A percentile compares a stretch with the other conserved stretches of the same genome.
Conservation (phyloP, 2,888 invertebrate species). For the Pachliopta kotzebuea region DNA sequence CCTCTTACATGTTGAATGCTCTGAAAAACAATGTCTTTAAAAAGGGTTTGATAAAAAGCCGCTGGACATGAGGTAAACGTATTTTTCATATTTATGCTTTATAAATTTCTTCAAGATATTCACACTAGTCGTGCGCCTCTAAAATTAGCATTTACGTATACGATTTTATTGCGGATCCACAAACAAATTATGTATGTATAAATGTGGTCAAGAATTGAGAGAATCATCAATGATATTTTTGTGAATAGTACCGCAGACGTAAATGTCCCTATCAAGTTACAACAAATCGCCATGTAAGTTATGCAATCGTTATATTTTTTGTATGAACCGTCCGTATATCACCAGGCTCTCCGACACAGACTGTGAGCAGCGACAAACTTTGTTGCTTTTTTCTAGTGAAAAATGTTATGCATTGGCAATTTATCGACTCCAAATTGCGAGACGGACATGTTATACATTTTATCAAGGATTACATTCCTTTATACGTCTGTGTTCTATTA, state of each 20-base stretch:
- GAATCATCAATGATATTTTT: neutral
- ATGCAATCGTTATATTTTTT: constrained; percentile 12
- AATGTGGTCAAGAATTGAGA: too few relatives aligned
- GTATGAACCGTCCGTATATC: constrained; percentile 8
- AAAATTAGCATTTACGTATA: too few relatives aligned
- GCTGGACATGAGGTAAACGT: neutral
- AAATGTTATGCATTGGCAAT: constrained; percentile 15
- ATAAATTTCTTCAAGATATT: too few relatives aligned
- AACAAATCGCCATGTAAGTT: constrained; percentile 12
- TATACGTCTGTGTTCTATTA: neutral
- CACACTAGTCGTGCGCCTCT: too few relatives aligned
- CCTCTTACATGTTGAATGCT: neutral
- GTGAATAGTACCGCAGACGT: neutral
- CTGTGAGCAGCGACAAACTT: constrained; percentile 18
- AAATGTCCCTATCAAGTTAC: constrained; percentile 1
- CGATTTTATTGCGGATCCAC: too few relatives aligned
- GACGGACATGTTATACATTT: neutral
- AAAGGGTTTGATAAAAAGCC: neutral
- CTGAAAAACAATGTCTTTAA: neutral
- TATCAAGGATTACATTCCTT: neutral
- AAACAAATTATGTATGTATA: too few relatives aligned
- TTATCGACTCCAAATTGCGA: constrained; percentile 18
- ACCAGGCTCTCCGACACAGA: constrained; percentile 12
- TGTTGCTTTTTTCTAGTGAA: constrained; percentile 22
- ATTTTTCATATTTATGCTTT: neutral